Evolutionary conservation across 2,113 vertebrate species (phyloP), one percentile per base, ranked within the genome.

Genomic region (Lophochroa leadbeateri): DNA sequence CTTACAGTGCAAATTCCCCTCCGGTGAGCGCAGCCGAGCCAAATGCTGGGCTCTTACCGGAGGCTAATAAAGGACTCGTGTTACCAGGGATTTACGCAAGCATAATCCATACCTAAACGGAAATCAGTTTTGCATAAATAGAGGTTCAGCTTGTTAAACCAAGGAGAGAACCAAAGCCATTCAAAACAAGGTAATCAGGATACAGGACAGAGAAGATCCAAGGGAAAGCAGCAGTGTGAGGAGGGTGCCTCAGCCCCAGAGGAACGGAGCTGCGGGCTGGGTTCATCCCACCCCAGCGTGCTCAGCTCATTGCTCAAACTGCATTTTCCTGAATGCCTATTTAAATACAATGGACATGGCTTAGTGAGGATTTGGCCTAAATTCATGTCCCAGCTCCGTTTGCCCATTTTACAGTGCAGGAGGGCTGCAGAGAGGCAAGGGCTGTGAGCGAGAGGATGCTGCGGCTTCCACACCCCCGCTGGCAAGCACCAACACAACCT

Each of bases 141-240:
- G 64, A 23, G 57, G 53, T 46, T 44, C 68, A 74, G 77, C 57
- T 29, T 17, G 43, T 35, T n/a, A 44, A 35, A 63, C 29, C 64
- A 57, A 50, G 91, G 82, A 71, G 70, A 47, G 58, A 55, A 78
- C 28, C 57, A 47, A 68, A 88, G 75, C 77, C 37, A 17, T 12
- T 31, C 16, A 28, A 35, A n/a, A 49, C 49, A 21, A 63, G 72
- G 72, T 5, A 5, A 21, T 8, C 2, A 4, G 82, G 50, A 29
- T 11, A 13, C 4, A 1, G 24, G 44, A 17, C 46, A 6, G 6
- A 0, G 24, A 28, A 8, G 76, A 44, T 25, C 8, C 65, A 10
- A 11, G 58, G 50, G 61, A 14, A 72, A 46, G 74, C 8, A 52
- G 27, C 28, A 13, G 24, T 39, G 7, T 37, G 6, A 18, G 11